Conservation (phyloP, 2,888 invertebrate species). For the Harpalus rufipes region DNA sequence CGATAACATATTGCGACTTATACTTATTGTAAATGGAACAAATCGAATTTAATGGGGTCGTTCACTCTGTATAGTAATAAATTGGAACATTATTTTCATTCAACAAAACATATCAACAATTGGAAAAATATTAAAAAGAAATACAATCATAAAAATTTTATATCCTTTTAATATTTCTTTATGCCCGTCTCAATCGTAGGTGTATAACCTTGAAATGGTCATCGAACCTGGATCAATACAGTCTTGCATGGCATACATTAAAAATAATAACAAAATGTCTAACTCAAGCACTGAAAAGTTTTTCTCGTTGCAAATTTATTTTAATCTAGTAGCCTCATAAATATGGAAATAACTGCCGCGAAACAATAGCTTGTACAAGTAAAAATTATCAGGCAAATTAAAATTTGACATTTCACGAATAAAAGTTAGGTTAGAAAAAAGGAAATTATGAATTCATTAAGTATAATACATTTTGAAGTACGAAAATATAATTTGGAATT, state of each 20-base stretch:
- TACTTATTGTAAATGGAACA: too few species aligned
- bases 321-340: slow-evolving; percentile 1
- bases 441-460: slow-evolving; percentile 1
- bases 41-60: too few species aligned
- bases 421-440: neutral
- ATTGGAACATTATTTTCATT: too few species aligned
- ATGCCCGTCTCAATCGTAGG: neutral
- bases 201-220: slow-evolving; percentile 23
- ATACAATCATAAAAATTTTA: neutral
- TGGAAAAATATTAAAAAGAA: too few species aligned
- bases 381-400: neutral
- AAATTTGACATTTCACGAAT: too few species aligned
- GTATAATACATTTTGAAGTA: neutral
- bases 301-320: slow-evolving; percentile 9
- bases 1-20: too few species aligned
- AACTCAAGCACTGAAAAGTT: neutral
- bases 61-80: too few species aligned
- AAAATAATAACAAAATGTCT: neutral
- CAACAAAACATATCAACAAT: too few species aligned
- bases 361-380: neutral
- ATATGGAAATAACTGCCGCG: neutral
- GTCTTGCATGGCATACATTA: slow-evolving; percentile 9
- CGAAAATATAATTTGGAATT: too few species aligned
- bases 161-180: neutral
- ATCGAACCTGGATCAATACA: slow-evolving; percentile 16